These are phyloP conservation scores for Malachius bipustulatus DNA, from an alignment of 2,888 invertebrate genomes.

Conservation along the genomic window DNA sequence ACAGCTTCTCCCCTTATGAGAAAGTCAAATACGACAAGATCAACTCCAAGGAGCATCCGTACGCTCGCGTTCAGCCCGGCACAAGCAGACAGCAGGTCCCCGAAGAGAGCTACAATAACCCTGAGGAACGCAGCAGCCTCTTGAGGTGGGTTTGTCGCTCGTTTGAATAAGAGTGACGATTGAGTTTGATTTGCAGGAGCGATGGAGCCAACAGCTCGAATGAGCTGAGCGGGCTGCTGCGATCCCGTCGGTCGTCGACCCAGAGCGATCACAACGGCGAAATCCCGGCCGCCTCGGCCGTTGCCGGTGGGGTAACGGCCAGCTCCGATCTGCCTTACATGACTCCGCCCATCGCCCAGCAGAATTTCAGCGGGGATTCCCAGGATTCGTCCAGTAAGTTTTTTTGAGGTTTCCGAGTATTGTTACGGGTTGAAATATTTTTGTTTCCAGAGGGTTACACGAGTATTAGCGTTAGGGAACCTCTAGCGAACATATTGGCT, in stretches of 20 bases:
- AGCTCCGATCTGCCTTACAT: constrained; percentile 83
- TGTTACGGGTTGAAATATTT: not conserved
- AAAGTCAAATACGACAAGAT: constrained; percentile 54
- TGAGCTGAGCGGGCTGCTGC: constrained; percentile 39
- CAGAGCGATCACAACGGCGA: constrained; percentile 41
- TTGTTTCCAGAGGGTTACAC: constrained; percentile 69
- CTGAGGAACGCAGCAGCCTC: constrained; percentile 24
- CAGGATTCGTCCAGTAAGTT: constrained; percentile 72
- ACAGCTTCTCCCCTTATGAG: constrained; percentile 46
- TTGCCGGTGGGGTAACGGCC: constrained; percentile 73
- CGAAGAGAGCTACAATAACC: constrained; percentile 19
- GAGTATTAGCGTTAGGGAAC: constrained; percentile 82
- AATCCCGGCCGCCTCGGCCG: constrained; percentile 79
- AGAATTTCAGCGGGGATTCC: constrained; percentile 79
- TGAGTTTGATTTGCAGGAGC: constrained; percentile 8
- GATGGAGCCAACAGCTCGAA: constrained; percentile 19
- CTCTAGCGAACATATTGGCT: constrained; percentile 65
- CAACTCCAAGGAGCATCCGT: constrained; percentile 49
- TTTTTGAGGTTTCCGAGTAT: constrained; percentile 5
- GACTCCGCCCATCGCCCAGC: constrained; percentile 58
- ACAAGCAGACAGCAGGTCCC: constrained; percentile 21
- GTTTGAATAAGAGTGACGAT: not conserved
- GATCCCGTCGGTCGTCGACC: constrained; percentile 40
- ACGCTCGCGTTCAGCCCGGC: constrained; percentile 56
- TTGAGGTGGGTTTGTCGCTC: constrained; percentile 20